A percentile compares a stretch with the other conserved stretches of the same genome.
phyloP scores from a whole-genome alignment of 2,797 vertebrate genomes.

The Amblyopsis hoosieri region DNA sequence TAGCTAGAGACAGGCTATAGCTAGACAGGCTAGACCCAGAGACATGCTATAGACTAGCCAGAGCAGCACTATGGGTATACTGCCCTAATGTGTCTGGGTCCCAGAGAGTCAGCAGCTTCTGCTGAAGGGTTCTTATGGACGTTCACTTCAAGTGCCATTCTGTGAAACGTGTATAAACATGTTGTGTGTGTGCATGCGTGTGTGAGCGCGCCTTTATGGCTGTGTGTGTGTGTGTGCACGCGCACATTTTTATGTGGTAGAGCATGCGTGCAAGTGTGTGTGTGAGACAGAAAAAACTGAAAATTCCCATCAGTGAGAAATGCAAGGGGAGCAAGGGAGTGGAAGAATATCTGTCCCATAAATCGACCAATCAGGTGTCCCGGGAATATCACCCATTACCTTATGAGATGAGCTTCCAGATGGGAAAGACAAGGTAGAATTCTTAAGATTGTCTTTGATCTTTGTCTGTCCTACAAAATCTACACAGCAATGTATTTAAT shows the following conservation, averaged over 20 bases:
- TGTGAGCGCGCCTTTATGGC: conserved; percentile 2
- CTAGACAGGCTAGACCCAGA: no score
- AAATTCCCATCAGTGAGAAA: conserved; percentile 30
- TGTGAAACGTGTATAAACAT: conserved; percentile 25
- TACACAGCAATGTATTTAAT: conserved; percentile 5
- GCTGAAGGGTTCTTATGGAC: conserved; percentile 47
- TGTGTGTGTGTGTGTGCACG: conserved; percentile 20
- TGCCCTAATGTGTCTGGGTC: conserved; percentile 49
- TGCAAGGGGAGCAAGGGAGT: conserved; percentile 36
- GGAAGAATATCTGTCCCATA: conserved; percentile 44
- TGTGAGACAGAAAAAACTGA: conserved; percentile 19
- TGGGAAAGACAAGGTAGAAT: conserved; percentile 29
- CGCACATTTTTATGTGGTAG: conserved; percentile 10
- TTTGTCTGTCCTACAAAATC: conserved; percentile 34
- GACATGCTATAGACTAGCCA: conserved; percentile 37
- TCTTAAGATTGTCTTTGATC: conserved; percentile 31
- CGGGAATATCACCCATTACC: conserved; percentile 25
- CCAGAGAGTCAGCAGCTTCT: conserved; percentile 39
- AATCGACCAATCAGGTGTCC: conserved; percentile 52
- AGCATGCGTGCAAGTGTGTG: conserved; percentile 20
- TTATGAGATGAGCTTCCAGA: conserved; percentile 41
- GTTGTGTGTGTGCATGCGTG: not conserved
- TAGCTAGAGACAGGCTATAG: no score
- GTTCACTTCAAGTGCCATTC: conserved; percentile 43
- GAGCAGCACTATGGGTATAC: conserved; percentile 43